Base-by-base conservation (phyloP, 2,113 vertebrate genomes). In the Oriolus oriolus region DNA sequence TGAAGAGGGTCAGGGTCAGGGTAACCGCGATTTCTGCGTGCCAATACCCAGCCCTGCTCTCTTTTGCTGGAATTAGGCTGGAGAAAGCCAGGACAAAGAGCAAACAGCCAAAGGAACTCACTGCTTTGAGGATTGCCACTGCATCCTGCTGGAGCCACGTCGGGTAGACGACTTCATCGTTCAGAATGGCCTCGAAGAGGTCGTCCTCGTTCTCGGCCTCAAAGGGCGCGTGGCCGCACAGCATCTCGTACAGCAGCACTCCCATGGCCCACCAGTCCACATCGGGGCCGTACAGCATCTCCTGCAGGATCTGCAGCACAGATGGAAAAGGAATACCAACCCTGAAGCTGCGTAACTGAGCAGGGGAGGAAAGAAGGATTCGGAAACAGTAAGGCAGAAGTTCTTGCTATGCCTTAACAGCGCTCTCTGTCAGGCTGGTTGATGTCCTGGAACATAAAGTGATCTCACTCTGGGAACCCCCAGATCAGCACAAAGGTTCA, bases 211-310 rank as follows among this genome's bases (percentile, higher is more conserved):
- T 99, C 97, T 99, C 99, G 0, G 99, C 99, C 96, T 99, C 99
- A 1, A 99, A 99, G 53, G 99, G 99, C 0, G 99, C 99, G 0
- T 99, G 99, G 59, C 99, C 99, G 0, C 98, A 99, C 11, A 99
- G 98, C 99, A 99, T 99, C 98, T 99, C 99, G 0, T 99, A 99
- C 16, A 99, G 98, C 54, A 99, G 97, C 93, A 99, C 99, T 0
- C 99, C 99, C 84, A 99, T 99, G 6, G 99, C 99, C 99, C 99
- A 99, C 99, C 99, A 99, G 92, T 99, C 99, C 16, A 99, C 99
- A 0, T 99, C 99, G 1, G 99, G 98, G n/a, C 99, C 99, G 1
- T 99, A 99, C 26, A 99, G 97, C 99, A 99, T 98, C 97, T 99
- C 99, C 96, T 99, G 99, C 44, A 99, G 98, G 96, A 99, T 99